A percentile compares a stretch with the other conserved stretches of the same genome.
These are phyloP conservation scores for Sparidentex hasta DNA, from an alignment of 2,797 vertebrate species.

Conservation along the genomic window DNA sequence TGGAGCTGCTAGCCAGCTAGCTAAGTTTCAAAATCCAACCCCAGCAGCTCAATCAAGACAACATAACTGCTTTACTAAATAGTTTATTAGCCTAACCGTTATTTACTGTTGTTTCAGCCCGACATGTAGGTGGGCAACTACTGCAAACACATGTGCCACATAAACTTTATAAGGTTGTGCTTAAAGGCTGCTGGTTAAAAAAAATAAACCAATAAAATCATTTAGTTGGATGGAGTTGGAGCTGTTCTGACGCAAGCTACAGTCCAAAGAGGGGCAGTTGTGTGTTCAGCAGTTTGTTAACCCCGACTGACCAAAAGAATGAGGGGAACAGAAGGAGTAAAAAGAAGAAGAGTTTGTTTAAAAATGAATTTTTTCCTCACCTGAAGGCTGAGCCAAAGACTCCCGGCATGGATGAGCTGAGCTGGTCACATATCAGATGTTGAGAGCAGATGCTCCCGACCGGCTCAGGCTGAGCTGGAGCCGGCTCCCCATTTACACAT, in stretches of 20 bases:
- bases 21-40: background rate
- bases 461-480: background rate
- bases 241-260: background rate
- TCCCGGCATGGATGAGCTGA: background rate
- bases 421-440: background rate
- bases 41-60: background rate
- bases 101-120: background rate
- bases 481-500: slow-evolving; percentile 26
- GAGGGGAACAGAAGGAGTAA: background rate
- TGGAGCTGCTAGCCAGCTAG: background rate
- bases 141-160: background rate
- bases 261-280: background rate
- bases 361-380: background rate
- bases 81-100: no score
- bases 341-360: background rate
- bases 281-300: no score
- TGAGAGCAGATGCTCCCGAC: slow-evolving; percentile 5
- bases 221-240: no score
- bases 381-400: background rate
- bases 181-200: background rate
- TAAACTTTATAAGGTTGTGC: background rate
- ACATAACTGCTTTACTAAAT: background rate
- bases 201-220: no score
- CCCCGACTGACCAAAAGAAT: no score
- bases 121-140: background rate